Base-by-base conservation (phyloP, 2,888 invertebrate species). In the Choristoneura rosaceana region DNA sequence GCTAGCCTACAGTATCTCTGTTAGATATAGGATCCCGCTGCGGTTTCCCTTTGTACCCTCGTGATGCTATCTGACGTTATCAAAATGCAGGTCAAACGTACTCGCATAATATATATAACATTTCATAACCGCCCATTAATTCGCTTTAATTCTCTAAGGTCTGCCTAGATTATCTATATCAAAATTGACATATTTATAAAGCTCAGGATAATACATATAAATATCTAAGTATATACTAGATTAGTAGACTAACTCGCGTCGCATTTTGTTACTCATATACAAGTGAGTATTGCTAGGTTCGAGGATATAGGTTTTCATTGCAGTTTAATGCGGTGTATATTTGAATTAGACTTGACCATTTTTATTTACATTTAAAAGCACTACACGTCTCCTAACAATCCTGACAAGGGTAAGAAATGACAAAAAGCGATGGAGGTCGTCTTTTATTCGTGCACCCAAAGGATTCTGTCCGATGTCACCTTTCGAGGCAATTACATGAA, bases 321-420 rank as follows among this genome's bases (percentile, higher is more conserved):
- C 55, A 55, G 55, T 55, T 52, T 52, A 25, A 25, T 52, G 12
- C 43, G 52, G 15, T 17, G 17, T 38, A 43, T 65, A 47, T 67
- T 17, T 38, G 63, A 61, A 58, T 58, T 14, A 15, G 41, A 71
- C 60, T 66, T 34, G 52, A 12, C 50, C 50, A 76, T 75, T 70
- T 66, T 78, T 81, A 81, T 79, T 80, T 79, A 79, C 76, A 83
- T 87, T 81, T 82, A 84, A 81, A 84, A 81, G 81, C 80, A 80
- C 71, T 79, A 78, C 81, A 82, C 81, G 80, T 82, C 78, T 76
- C 76, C 74, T 80, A 77, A 78, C 79, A 77, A 82, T 85, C 86
- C 83, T 87, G 87, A 88, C 81, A 84, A 85, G 87, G 88, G 88
- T 88, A 85, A 77, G 79, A 81, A 82, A 86, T 83, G 85, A 87